Base-by-base conservation (phyloP, 2,797 vertebrate genomes). In the Numenius phaeopus region DNA sequence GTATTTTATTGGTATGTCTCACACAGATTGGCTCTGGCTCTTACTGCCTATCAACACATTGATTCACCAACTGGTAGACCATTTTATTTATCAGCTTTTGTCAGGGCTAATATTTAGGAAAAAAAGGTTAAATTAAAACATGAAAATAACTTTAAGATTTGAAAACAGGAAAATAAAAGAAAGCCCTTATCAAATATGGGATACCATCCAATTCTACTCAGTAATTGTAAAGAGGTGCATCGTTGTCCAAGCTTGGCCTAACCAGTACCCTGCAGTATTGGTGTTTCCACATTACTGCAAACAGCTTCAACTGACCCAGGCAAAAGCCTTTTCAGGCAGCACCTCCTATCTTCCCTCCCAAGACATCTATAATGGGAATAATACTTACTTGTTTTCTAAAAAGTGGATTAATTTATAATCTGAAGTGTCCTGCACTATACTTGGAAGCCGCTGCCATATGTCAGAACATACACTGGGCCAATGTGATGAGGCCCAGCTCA, bases 371-470 rank as follows among this genome's bases (percentile, higher is more conserved):
- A 18, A 49, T 1, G 2, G 44, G 4, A 88, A 17, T 11, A 42
- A 29, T 1, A 6, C 10, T 65, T 11, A 6, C 14, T 47, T 76
- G 24, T 77, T 77, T 90, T 69, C 21, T 42, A 21, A 23, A 18
- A 54, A 15, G 5, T 20, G 18, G 21, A 7, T 34, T 19, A 54
- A 34, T 5, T 69, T 37, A 21, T 10, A 9, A 30, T 8, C 49
- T 50, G 10, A 29, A 61, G 24, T 7, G 29, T 49, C 72, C 42
- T 90, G 59, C n/a, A 5, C 4, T 2, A 2, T 13, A 5, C 21
- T 19, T 1, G 0, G 24, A 39, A 69, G 62, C 71, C 1, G 9
- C 37, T 87, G 52, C 82, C 3, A 0, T 17, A 2, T 10, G 22
- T 37, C 69, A 70, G 61, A 54, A 9, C 29, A 8, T 13, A 16